phyloP scores from a whole-genome alignment of 2,888 invertebrate species.

The Norana najaformis region DNA sequence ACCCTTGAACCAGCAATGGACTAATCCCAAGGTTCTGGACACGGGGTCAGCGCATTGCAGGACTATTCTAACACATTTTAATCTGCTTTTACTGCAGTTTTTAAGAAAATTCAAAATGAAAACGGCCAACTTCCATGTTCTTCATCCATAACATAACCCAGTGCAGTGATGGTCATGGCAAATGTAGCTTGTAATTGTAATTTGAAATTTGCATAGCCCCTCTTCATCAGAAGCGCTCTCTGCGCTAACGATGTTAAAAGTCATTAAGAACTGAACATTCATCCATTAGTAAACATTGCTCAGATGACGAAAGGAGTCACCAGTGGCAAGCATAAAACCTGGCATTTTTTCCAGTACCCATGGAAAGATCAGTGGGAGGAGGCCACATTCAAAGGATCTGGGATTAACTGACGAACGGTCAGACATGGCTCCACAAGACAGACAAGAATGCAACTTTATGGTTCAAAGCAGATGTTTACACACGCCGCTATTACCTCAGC shows the following conservation, averaged over 20 bases:
- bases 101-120: neutral
- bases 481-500: neutral
- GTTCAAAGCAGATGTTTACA: neutral
- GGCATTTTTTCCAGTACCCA: neutral
- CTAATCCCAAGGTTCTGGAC: too few relatives aligned
- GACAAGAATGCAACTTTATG: neutral
- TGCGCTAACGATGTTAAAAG: too few relatives aligned
- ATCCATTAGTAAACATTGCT: too few relatives aligned
- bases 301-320: too few relatives aligned
- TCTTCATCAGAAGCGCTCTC: too few relatives aligned
- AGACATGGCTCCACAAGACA: neutral
- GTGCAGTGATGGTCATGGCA: neutral
- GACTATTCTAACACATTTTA: neutral
- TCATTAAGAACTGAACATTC: too few relatives aligned
- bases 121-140: too few relatives aligned
- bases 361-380: neutral
- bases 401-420: neutral
- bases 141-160: neutral
- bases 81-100: neutral
- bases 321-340: too few relatives aligned
- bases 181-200: too few relatives aligned
- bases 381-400: neutral
- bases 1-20: too few relatives aligned
- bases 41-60: too few relatives aligned
- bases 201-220: too few relatives aligned